A percentile compares a stretch with the other conserved stretches of the same genome.
Evolutionary conservation across 2,113 vertebrate genomes (phyloP).

Genomic region (Petaurus breviceps): DNA sequence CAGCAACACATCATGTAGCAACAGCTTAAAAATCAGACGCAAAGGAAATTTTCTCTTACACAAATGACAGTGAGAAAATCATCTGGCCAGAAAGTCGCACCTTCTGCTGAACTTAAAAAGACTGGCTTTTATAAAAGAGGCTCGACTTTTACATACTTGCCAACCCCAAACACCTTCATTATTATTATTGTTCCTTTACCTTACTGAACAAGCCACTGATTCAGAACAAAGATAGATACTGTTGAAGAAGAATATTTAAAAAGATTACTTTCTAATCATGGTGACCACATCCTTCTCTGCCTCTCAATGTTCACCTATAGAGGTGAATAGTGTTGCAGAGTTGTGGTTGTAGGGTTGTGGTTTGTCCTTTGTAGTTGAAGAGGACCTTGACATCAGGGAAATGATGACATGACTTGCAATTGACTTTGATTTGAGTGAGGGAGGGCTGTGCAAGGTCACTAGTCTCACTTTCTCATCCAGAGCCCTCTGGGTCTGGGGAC

Average conservation of each 20-base stretch:
- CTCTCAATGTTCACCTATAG: neutral
- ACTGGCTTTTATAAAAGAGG: slow-evolving; percentile 53
- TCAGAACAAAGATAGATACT: slow-evolving; percentile 30
- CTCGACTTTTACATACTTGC: slow-evolving; percentile 44
- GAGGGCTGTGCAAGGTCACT: no score
- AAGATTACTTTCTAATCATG: slow-evolving; percentile 35
- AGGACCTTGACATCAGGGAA: no score
- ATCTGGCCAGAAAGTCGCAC: slow-evolving; percentile 66
- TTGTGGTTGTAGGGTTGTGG: neutral
- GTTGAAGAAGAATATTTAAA: neutral
- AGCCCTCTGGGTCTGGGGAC: no score
- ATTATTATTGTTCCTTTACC: slow-evolving; percentile 1
- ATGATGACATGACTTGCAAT: no score
- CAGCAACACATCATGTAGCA: slow-evolving; percentile 64
- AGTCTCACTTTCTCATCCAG: no score
- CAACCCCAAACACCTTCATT: slow-evolving; percentile 31
- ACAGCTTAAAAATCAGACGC: slow-evolving; percentile 76
- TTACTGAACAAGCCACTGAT: slow-evolving; percentile 31
- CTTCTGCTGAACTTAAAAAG: slow-evolving; percentile 55
- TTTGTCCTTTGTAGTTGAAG: no score
- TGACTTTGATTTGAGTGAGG: no score
- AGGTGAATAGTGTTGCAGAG: neutral
- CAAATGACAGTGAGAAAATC: slow-evolving; percentile 71
- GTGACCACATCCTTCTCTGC: slow-evolving; percentile 13
- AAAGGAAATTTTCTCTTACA: slow-evolving; percentile 68